Evolutionary conservation across 2,888 invertebrate genomes (phyloP), one percentile per base, ranked within the genome.

Genomic region (Lochmaea capreae): DNA sequence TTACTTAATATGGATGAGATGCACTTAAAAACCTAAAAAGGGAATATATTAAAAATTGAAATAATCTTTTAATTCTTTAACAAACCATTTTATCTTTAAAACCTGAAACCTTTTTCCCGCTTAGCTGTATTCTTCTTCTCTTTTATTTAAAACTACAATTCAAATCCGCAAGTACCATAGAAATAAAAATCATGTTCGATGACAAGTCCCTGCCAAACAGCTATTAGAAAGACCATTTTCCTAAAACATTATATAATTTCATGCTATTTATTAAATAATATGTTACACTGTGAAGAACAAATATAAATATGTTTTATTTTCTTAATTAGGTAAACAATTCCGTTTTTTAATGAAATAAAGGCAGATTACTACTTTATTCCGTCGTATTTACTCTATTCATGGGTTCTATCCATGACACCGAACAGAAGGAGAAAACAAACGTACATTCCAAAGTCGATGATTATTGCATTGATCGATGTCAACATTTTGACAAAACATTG

Each of bases 1-100:
- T 61, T 22, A 26, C 52, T 69, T 39, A 59, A 46, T 12, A 59
- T 3, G 8, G 39, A 39, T 5, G 61, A 52, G 16, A 69, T 39
- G 42, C 22, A 61, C 52, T 59, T 73, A 0, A 33, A 58, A 58
- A 65, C 33, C 73, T 73, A 39, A 69, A 73, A 73, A 65, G 61
- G 8, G 22, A 58, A 54, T 54, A 8, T 52, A 16, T 54, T 54
- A 18, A 18, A 18, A 18, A 54, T 18, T 54, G 18, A 10, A 16
- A 10, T 18, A 18, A 10, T 18, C 10, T 9, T 18, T 10, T 16
- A 54, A 54, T 3, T 54, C 8, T 3, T 10, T 10, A 54, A 54
- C 18, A 54, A 18, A 54, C 54, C 54, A 54, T 54, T 54, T 54
- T 54, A 54, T 18, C 16, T 10, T 12, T 16, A 54, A 54, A 54